Evolutionary conservation across 2,797 vertebrate species (phyloP), one percentile per base, ranked within the genome.

Genomic region (Remorina albescens): DNA sequence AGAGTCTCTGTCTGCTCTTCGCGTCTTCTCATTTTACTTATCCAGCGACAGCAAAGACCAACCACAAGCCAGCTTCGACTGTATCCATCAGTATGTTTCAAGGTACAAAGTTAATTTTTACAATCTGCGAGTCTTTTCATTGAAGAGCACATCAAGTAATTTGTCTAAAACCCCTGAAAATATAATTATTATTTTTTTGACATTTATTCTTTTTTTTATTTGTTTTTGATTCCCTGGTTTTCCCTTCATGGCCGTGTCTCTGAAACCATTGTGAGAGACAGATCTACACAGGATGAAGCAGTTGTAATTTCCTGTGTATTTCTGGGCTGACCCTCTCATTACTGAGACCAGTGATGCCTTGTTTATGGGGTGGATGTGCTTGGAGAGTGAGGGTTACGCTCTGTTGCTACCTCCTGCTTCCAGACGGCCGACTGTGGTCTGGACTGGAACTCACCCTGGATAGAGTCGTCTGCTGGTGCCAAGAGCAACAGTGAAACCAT

Each of bases 1-100:
- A 32, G 92, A 93, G 25, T 86, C 88, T 0, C 80, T 89, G 0
- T 87, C 88, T 21, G 83, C 89, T 66, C 85, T 90, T 15, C 94
- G 92, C 5, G 81, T 96, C 66, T 96, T 97, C 84, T 91, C 95
- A 82, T 97, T 97, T 91, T 93, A 94, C 88, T 85, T 96, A 78
- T 97, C 96, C 76, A 94, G 92, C 18, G 95, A 95, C 93, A 95
- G 93, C 87, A 95, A 94, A 86, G 95, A 96, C 62, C 93, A 95
- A 50, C 91, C 93, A 36, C 94, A 94, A 73, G 95, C 94, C 83
- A 95, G 96, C 85, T 94, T 97, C 13, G 96, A 97, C 78, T 96
- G 95, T 12, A 88, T 95, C 74, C 94, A 91, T 82, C 96, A 96
- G 75, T 90, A 88, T 81, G 86, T 89, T 60, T 88, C 92, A 25